Evolutionary conservation across 1,140 invertebrate genomes (phyloP).

Genomic region (Sminthurides bifidus): DNA sequence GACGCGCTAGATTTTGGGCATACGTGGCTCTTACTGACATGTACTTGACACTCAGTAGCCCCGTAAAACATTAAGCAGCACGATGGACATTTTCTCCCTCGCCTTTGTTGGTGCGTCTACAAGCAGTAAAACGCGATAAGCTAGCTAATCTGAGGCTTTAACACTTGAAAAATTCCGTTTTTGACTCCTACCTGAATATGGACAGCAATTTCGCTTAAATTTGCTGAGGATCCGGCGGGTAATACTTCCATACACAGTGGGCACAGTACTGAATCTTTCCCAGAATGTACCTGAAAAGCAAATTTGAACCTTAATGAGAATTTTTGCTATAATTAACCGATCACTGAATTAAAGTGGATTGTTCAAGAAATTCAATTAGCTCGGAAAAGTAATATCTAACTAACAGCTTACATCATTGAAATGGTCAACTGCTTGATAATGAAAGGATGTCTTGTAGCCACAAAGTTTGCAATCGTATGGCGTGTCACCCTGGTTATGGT

Average conservation of each 20-base stretch:
- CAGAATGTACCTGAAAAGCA: conserved; percentile 42
- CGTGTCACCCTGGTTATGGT: conserved; percentile 60
- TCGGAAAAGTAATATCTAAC: not conserved
- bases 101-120: no score
- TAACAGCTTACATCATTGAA: conserved; percentile 42
- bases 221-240: conserved; percentile 20
- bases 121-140: not conserved
- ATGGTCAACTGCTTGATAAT: conserved; percentile 58
- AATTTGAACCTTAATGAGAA: not conserved
- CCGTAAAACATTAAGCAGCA: not conserved
- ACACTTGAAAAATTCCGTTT: not conserved
- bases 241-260: conserved; percentile 58
- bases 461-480: conserved; percentile 66
- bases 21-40: no score
- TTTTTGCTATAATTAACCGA: no score
- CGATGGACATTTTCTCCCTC: no score
- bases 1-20: no score
- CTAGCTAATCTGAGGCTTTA: not conserved
- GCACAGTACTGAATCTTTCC: conserved; percentile 51
- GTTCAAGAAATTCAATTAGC: not conserved
- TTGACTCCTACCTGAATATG: conserved; percentile 33
- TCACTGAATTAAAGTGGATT: no score
- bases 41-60: not conserved
- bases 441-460: conserved; percentile 58
- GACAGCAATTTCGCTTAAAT: conserved; percentile 31